Percentiles rank a stretch among this genome's conserved stretches.
These are phyloP conservation scores for Misgurnus mizolepis DNA, from an alignment of 2,113 vertebrate genomes.

Conservation along the genomic window DNA sequence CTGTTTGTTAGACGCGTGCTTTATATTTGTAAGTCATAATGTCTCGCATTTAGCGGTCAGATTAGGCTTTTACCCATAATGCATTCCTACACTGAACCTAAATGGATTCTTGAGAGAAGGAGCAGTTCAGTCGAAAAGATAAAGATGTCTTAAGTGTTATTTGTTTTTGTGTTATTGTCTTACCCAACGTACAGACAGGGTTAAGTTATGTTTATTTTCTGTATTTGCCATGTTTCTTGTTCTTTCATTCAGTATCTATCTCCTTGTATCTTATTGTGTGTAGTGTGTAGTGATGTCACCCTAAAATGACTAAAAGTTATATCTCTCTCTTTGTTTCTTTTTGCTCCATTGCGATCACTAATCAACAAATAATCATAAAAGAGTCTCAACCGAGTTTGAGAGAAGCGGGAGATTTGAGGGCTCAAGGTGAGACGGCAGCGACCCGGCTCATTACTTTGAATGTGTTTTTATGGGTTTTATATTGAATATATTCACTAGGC, in stretches of 20 bases:
- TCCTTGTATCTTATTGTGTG: background rate
- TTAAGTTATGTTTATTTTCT: background rate
- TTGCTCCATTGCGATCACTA: slow-evolving; percentile 77
- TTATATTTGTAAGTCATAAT: slow-evolving; percentile 11
- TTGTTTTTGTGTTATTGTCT: slow-evolving; percentile 24
- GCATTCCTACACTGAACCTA: background rate
- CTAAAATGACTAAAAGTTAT: slow-evolving; percentile 48
- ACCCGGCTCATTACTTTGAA: slow-evolving; percentile 1
- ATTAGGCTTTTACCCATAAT: slow-evolving; percentile 26
- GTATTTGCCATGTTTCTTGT: background rate
- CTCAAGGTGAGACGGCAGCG: slow-evolving; percentile 91
- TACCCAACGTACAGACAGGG: background rate
- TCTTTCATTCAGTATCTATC: background rate
- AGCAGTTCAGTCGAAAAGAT: background rate
- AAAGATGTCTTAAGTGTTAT: background rate
- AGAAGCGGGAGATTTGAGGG: slow-evolving; percentile 99
- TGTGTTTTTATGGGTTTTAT: background rate
- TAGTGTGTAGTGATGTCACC: slow-evolving; percentile 3
- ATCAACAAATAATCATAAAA: slow-evolving; percentile 58
- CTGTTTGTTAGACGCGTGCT: slow-evolving; percentile 17
- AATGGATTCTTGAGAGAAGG: background rate
- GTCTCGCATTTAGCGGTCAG: slow-evolving; percentile 9
- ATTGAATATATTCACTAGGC: background rate
- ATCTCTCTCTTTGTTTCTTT: slow-evolving; percentile 68
- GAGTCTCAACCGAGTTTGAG: slow-evolving; percentile 98